Conservation (phyloP, 2,797 vertebrate genomes). For the Chaetophractus vellerosus region DNA sequence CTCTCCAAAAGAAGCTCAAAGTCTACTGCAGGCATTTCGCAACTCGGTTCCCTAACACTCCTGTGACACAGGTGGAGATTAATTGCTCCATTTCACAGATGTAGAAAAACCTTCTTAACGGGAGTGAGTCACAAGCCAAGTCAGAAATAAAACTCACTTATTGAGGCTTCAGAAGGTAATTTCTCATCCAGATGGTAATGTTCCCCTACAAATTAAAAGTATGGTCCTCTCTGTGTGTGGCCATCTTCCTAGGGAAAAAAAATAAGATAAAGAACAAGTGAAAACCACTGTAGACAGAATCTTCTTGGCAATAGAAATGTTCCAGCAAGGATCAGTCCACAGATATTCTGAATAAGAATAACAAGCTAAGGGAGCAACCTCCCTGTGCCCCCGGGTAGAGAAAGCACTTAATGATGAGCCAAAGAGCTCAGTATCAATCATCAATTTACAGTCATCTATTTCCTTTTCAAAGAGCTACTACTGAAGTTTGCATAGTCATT, state of each 20-base stretch:
- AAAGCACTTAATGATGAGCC: not conserved
- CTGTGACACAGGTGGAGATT: constrained; percentile 61
- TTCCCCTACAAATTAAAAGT: constrained; percentile 62
- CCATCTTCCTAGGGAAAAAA: constrained; percentile 41
- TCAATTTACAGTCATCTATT: not conserved
- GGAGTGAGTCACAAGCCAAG: constrained; percentile 47
- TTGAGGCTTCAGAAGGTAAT: constrained; percentile 56
- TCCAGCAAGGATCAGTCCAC: not conserved
- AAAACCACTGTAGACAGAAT: not conserved
- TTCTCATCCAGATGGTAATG: constrained; percentile 39
- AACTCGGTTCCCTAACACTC: constrained; percentile 55
- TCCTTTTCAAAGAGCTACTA: not conserved
- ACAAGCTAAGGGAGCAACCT: not conserved
- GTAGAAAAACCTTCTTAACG: constrained; percentile 53
- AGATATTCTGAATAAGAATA: constrained; percentile 58
- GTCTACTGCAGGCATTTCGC: constrained; percentile 35
- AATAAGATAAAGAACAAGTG: constrained; percentile 41
- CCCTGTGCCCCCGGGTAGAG: not conserved
- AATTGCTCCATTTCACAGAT: constrained; percentile 71
- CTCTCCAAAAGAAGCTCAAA: constrained; percentile 64
- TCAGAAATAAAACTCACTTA: constrained; percentile 72
- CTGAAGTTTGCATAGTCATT: constrained; percentile 6
- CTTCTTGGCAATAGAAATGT: not conserved
- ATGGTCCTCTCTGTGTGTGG: constrained; percentile 34
- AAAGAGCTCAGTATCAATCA: constrained; percentile 8